Evolutionary conservation across 2,113 vertebrate species (phyloP).

Genomic region (Tiliqua scincoides): DNA sequence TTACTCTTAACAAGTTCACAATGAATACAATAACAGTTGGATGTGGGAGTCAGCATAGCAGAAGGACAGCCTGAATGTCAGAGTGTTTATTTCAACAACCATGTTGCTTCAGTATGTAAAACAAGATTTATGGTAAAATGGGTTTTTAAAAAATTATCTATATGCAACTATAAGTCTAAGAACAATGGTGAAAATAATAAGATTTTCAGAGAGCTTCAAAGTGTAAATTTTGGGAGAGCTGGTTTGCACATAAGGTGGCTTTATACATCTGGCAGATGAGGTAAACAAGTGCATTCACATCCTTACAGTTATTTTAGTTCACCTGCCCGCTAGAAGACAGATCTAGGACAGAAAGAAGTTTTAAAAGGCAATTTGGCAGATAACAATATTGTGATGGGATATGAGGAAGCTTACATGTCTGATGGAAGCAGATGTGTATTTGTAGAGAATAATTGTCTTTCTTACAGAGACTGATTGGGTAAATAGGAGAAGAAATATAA

Average conservation of each 20-base stretch:
- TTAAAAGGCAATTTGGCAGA: neutral
- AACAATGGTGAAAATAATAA: neutral
- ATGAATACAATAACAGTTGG: too few species aligned
- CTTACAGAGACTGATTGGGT: neutral
- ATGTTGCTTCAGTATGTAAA: neutral
- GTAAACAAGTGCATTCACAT: neutral
- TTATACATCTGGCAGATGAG: neutral
- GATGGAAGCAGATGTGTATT: neutral
- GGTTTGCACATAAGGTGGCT: neutral
- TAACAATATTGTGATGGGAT: neutral
- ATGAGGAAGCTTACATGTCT: neutral
- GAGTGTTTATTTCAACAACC: neutral
- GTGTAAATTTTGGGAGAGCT: neutral
- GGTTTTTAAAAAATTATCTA: neutral
- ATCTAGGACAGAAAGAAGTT: neutral
- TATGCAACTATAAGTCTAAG: neutral
- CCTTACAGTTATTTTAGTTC: neutral
- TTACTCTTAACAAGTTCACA: neutral
- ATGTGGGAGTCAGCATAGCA: neutral
- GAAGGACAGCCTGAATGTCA: neutral
- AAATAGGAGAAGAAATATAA: neutral
- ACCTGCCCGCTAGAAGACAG: neutral
- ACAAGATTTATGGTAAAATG: neutral
- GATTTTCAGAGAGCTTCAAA: neutral
- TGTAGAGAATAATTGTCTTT: neutral